Evolutionary conservation across 2,113 vertebrate species (phyloP), one percentile per base, ranked within the genome.

Genomic region (Trematomus loennbergii): DNA sequence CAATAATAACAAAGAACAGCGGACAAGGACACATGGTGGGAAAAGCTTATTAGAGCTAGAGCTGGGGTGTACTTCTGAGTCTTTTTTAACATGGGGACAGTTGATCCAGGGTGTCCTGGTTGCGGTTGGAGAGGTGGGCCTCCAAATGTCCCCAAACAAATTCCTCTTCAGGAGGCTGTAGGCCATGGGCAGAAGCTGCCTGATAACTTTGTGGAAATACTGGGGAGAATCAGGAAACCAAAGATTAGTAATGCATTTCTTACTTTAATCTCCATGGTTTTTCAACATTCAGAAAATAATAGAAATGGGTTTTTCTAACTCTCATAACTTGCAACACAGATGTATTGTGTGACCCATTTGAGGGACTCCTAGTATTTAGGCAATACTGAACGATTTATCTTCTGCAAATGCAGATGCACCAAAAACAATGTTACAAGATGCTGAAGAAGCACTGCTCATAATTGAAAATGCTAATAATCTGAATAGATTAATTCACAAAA

Each of bases 151-250:
- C 0, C 96, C 97, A 62, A 99, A 99, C 65, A 98, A 92, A 79
- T 86, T 94, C 89, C 97, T 95, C 90, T 97, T 96, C 83, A 99
- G 91, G 68, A 99, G 94, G n/a, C 75, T 96, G 94, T 99, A 99
- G 0, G 98, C 98, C 94, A 99, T 94, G 3, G 97, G 96, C 85
- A 99, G 94, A 68, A 98, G 96, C 77, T 98, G 97, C 13, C 95
- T 95, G 78, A 97, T 93, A n/a, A 96, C 95, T 92, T 99, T 99
- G 92, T 97, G 97, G 91, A 99, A 98, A 91, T 99, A 99, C 98
- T 99, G 70, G 0, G 2, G 12, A 43, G n/a, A 84, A 22, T 61
- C 2, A 49, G 11, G 29, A 84, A 72, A 81, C 4, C 3, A 75
- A 40, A 58, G 1, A 76, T 65, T 25, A 75, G 50, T 17, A 1